These are phyloP conservation scores for Tricholaema leucomelas DNA, from an alignment of 2,113 vertebrate species.

Conservation along the genomic window DNA sequence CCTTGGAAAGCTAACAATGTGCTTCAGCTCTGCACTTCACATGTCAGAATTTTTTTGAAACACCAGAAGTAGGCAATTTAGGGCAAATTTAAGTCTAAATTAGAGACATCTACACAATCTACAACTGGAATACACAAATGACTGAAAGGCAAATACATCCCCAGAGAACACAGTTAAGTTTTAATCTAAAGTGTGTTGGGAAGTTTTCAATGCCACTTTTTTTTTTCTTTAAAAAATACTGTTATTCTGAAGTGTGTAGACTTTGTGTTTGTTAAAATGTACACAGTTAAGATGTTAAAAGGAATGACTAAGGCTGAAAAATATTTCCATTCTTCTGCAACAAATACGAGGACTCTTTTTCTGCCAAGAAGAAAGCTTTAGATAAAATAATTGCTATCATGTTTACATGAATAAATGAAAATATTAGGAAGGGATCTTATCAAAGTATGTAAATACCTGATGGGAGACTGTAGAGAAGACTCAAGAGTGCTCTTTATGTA, in stretches of 20 bases:
- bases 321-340: neutral
- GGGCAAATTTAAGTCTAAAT: neutral
- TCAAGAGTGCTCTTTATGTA: neutral
- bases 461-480: neutral
- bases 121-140: neutral
- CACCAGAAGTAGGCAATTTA: neutral
- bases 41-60: neutral
- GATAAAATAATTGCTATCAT: neutral
- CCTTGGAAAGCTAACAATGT: conserved; percentile 6
- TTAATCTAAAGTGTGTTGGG: neutral
- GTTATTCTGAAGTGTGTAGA: neutral
- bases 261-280: neutral
- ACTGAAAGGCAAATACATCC: neutral
- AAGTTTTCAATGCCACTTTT: neutral
- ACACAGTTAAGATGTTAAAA: neutral
- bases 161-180: neutral
- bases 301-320: neutral
- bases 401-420: neutral
- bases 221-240: neutral
- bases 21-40: neutral
- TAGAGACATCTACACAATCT: neutral
- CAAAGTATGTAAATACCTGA: neutral
- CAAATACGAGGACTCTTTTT: neutral
- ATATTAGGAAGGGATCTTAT: neutral
- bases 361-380: neutral